Base-by-base conservation (phyloP, 1,140 invertebrate species). In the Anthonomus grandis region DNA sequence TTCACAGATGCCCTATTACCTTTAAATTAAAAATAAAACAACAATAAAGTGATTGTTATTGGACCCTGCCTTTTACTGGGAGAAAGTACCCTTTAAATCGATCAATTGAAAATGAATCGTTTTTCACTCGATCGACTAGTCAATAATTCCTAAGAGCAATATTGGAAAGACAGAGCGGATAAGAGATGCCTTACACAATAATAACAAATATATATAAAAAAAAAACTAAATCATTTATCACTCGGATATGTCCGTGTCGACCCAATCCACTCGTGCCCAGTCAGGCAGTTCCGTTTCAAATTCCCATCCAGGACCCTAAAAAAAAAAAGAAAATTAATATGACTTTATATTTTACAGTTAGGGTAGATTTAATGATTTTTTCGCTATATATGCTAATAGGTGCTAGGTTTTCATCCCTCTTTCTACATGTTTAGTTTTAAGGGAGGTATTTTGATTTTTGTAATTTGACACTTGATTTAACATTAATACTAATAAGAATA, bases 271-370 rank as follows among this genome's bases (percentile, higher is more conserved):
- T 62, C 79, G 79, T 10, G 92, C 92, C 93, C 93, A 95, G 23
- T 86, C 84, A 1, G 93, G 93, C 51, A 94, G 75, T 63, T 89
- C 85, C 0, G 91, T 94, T 74, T 91, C 84, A 73, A 90, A 95
- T 67, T 87, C 86, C 91, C 91, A 95, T 18, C 86, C 90, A 25
- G 90, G 86, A 37, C 91, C 91, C 86, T 90, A 71, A 8, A 74
- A 73, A 34, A 2, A 5, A 57, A 53, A 50, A 47, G 65, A 23
- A 64, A 62, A 58, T n/a, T n/a, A n/a, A n/a, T n/a, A n/a, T n/a
- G n/a, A n/a, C n/a, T n/a, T n/a, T n/a, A n/a, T n/a, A n/a, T n/a
- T n/a, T n/a, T n/a, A n/a, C n/a, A n/a, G n/a, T n/a, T n/a, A n/a
- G n/a, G n/a, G n/a, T n/a, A n/a, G n/a, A n/a, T n/a, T n/a, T n/a